Conservation (phyloP, 1,140 invertebrate genomes). For the Lordiphosa clarofinis region DNA sequence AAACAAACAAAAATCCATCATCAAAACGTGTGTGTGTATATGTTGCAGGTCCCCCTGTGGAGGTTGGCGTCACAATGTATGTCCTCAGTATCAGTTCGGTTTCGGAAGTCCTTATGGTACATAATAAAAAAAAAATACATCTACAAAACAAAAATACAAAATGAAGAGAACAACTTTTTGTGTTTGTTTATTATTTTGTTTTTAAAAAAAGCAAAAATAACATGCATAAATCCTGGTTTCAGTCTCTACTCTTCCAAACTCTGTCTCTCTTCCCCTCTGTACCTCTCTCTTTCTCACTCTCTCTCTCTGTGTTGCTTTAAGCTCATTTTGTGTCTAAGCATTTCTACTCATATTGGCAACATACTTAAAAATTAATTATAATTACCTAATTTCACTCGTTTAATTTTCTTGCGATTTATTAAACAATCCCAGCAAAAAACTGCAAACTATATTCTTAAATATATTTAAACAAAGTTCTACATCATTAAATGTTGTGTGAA, state of each 20-base stretch:
- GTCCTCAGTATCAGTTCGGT: conserved; percentile 99
- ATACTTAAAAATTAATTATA: conserved; percentile 39
- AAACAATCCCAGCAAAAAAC: conserved; percentile 52
- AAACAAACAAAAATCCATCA: conserved; percentile 46
- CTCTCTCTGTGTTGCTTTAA: conserved; percentile 49
- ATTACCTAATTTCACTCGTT: conserved; percentile 32
- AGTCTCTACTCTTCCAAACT: conserved; percentile 34
- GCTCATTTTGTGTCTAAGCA: conserved; percentile 57
- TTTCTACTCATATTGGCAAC: conserved; percentile 38
- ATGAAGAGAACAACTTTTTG: conserved; percentile 31
- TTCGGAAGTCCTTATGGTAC: conserved; percentile 99
- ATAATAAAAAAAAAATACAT: conserved; percentile 48
- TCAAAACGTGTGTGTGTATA: conserved; percentile 79
- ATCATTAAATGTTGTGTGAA: conserved; percentile 65
- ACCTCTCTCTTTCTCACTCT: conserved; percentile 18
- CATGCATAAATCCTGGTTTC: conserved; percentile 61
- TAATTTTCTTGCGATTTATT: conserved; percentile 15
- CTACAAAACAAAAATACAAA: conserved; percentile 32
- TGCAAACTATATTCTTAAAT: conserved; percentile 41
- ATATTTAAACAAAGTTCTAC: conserved; percentile 50
- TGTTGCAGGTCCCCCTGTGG: conserved; percentile 95
- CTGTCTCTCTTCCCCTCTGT: conserved; percentile 29
- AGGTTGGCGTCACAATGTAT: conserved; percentile 98
- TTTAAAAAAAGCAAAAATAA: conserved; percentile 31
- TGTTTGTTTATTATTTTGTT: conserved; percentile 25